Base-by-base conservation (phyloP, 2,888 invertebrate species). In the Chironomus tentans region DNA sequence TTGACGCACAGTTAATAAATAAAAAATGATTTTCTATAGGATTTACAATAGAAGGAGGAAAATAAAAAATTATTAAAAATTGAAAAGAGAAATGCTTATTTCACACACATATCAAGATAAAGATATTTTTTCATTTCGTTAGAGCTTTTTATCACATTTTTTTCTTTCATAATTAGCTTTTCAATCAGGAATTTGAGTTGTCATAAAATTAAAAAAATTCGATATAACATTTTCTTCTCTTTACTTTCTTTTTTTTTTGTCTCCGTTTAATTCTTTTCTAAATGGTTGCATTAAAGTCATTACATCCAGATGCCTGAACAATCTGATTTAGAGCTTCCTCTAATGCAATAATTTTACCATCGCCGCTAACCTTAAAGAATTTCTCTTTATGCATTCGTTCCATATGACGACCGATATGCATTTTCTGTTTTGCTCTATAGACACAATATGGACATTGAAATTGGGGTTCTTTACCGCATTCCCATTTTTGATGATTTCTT, bases 401-500 rank as follows among this genome's bases (percentile, higher is more conserved):
- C 89, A 92, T 91, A 84, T 92, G 92, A 76, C 92, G 87, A 76
- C 91, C 91, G 83, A 92, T 92, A 83, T 92, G 92, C 91, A 92
- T 92, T 86, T 92, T 92, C 83, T 92, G 92, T 82, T 92, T 92
- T 81, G 92, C 92, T 80, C 91, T 88, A 83, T 92, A 92, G n/a
- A 90, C 90, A 84, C 93, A 93, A 84, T 90, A 91, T 22, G 91
- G 90, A 83, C 93, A 93, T 82, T 90, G 90, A 83, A 92, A 92
- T 83, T 92, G 92, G 21, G 92, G 92, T 83, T 92, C 92, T 83
- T 92, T 92, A 81, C 92, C 92, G 84, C 92, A 92, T 84, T 92
- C 92, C 92, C 92, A 92, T 83, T 92, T 92, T 86, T 92, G 91
- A 82, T 92, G 92, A 83, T 92, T 92, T 78, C 92, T 87, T 80